Base-by-base conservation (phyloP, 2,113 vertebrate genomes). In the Bubo bubo region DNA sequence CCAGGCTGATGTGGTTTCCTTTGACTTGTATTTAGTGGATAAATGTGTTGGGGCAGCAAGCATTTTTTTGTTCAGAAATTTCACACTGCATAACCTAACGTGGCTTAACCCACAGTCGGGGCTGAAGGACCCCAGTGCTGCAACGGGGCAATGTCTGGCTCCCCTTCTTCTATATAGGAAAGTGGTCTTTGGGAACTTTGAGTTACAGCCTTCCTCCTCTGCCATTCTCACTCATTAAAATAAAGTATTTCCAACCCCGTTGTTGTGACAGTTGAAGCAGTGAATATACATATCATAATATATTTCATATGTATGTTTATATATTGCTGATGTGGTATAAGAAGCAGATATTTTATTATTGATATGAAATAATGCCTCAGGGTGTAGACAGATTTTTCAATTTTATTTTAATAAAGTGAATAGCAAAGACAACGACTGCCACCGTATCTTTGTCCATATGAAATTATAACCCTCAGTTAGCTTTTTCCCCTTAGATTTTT, bases 21-120 rank as follows among this genome's bases (percentile, higher is more conserved):
- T 64, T 70, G 43, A 14, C 20, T 87, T 47, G 14, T 56, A 12
- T 70, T 39, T 73, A 53, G 11, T 23, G 19, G 34, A 3, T 50
- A 43, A 56, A 12, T 6, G 17, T 21, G 5, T 22, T 62, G 55
- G 41, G 17, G 9, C 41, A 67, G 66, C 7, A 47, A 59, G 3
- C 0, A 0, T 1, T 5, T n/a, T n/a, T 30, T 60, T 35, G 12
- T 34, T 73, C 19, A 64, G 55, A 66, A 76, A 82, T 67, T 21
- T 34, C n/a, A 7, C 3, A 6, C 41, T 19, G 6, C 2, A 1
- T 39, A 72, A 32, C 24, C 5, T 30, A 63, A 2, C 0, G 2
- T 8, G n/a, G 39, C 32, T 35, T 28, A n/a, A 41, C 4, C 30
- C 3, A 0, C 5, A 19, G 4, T 1, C 0, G 3, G 9, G n/a